Percentiles rank a stretch among this genome's conserved stretches.
Conservation (phyloP, 1,140 invertebrate species). For the Eurosta solidaginis region DNA sequence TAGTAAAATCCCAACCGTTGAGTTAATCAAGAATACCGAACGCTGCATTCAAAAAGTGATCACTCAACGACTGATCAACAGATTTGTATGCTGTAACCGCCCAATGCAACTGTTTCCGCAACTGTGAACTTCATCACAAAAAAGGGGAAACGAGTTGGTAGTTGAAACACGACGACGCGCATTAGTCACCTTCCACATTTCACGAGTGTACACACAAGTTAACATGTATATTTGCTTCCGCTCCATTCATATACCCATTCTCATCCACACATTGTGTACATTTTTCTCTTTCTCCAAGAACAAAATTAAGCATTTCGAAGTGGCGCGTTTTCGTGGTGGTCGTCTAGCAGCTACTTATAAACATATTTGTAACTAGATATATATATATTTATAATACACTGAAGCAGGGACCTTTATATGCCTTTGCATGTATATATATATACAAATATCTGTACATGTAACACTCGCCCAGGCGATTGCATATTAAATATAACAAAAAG, state of each 20-base stretch:
- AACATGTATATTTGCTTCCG: neutral
- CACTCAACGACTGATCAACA: too few relatives aligned
- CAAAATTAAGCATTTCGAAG: neutral
- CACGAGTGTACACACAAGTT: neutral
- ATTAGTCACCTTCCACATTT: constrained; percentile 10
- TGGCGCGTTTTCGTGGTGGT: constrained; percentile 10
- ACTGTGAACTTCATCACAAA: neutral
- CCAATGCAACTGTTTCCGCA: neutral
- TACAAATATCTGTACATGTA: neutral
- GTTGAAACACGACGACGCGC: constrained; percentile 2
- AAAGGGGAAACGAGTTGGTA: constrained; percentile 10
- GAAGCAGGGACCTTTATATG: neutral
- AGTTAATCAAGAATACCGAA: too few relatives aligned
- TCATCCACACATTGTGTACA: neutral
- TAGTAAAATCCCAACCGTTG: too few relatives aligned
- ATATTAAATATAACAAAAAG: neutral
- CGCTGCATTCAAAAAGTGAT: too few relatives aligned
- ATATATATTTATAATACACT: neutral
- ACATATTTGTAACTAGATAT: neutral
- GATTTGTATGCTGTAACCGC: too few relatives aligned
- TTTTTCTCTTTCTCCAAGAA: constrained; percentile 18
- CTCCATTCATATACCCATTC: neutral
- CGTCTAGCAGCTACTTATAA: too few relatives aligned
- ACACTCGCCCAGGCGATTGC: too few relatives aligned
- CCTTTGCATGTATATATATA: neutral